phyloP scores from a whole-genome alignment of 2,113 vertebrate species.

The Gorsachius goisagi region DNA sequence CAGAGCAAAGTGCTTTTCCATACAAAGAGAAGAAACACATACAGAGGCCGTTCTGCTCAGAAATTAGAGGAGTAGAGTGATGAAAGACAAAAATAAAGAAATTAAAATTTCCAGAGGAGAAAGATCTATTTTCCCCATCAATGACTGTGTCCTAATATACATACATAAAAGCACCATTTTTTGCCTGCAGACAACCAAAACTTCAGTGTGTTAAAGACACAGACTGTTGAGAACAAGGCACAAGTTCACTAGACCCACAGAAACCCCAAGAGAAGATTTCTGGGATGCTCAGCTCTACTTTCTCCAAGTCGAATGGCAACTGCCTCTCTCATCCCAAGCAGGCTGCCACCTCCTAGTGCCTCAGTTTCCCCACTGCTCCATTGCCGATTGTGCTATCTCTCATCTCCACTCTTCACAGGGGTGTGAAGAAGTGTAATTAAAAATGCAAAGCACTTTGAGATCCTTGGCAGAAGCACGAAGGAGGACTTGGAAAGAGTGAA shows the following conservation, averaged over 20 bases:
- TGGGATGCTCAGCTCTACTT: background rate
- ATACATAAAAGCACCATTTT: background rate
- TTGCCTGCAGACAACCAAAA: background rate
- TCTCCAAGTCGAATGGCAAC: background rate
- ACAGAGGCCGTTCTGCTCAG: background rate
- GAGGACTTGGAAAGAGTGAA: slow-evolving; percentile 9
- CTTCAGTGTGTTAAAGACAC: background rate
- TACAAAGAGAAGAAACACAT: background rate
- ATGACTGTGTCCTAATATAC: background rate
- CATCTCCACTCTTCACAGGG: background rate
- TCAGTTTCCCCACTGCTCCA: background rate
- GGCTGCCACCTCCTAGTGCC: background rate
- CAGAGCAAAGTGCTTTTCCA: slow-evolving; percentile 1
- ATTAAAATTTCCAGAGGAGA: background rate
- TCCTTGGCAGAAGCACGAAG: slow-evolving; percentile 4
- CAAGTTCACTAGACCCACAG: background rate
- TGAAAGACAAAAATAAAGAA: slow-evolving; percentile 8
- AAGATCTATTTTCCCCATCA: background rate
- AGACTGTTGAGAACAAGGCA: background rate
- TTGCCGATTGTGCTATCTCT: background rate
- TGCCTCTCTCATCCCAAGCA: background rate
- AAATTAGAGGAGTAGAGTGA: background rate
- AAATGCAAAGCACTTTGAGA: slow-evolving; percentile 30
- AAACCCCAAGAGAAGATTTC: background rate
- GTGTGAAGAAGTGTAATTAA: background rate